Percentiles rank a stretch among this genome's conserved stretches.
These are phyloP conservation scores for Dermolepida albohirtum DNA, from an alignment of 2,888 invertebrate genomes.

Conservation along the genomic window DNA sequence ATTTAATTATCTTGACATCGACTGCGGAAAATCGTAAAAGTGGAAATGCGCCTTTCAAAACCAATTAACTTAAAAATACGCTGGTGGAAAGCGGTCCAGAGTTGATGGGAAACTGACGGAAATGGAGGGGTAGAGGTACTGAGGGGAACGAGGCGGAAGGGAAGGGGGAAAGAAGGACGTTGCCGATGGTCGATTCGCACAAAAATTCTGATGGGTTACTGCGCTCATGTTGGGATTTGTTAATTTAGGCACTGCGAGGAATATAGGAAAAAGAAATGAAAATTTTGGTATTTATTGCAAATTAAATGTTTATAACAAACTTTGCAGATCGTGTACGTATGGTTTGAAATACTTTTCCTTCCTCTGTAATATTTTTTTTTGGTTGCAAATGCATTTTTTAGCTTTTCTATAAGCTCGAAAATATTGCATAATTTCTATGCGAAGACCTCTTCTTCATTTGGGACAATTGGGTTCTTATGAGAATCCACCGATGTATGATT, in stretches of 20 bases:
- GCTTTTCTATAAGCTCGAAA: no score
- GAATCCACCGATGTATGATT: no score
- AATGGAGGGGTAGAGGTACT: constrained; percentile 8
- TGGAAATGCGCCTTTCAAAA: constrained; percentile 62
- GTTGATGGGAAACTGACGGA: constrained; percentile 25
- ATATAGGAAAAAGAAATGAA: no score
- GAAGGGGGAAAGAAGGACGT: not conserved
- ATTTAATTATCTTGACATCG: constrained; percentile 63
- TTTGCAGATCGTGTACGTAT: no score
- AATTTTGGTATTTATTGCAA: no score
- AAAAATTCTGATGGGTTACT: not conserved
- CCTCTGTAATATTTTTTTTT: no score
- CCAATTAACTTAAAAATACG: constrained; percentile 62
- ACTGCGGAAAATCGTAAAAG: constrained; percentile 62
- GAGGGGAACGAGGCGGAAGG: not conserved
- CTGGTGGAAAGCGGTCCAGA: constrained; percentile 37
- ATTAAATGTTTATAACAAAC: no score
- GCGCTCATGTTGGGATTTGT: not conserved
- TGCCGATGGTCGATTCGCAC: not conserved
- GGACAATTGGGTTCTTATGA: no score
- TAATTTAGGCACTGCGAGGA: not conserved
- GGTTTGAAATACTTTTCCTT: no score
- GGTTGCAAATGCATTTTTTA: no score
- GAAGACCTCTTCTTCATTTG: no score
- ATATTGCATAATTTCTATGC: no score